Evolutionary conservation across 1,140 invertebrate genomes (phyloP).

Genomic region (Mesaphorura yosii): DNA sequence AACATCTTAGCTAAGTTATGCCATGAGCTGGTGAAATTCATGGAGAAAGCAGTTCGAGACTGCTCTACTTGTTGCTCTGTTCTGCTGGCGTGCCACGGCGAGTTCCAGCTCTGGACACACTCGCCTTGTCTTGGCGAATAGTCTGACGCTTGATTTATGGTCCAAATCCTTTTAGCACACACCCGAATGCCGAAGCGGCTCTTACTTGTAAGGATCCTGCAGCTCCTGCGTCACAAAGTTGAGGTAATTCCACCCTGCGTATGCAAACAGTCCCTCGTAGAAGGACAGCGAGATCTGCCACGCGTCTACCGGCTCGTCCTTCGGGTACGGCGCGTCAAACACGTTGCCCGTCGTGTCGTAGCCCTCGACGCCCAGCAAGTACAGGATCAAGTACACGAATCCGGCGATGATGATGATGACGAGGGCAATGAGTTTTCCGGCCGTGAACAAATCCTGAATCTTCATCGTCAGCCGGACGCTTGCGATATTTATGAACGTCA

Average conservation of each 20-base stretch:
- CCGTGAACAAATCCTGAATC: slow-evolving; percentile 80
- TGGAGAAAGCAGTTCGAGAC: too few relatives aligned
- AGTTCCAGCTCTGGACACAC: too few relatives aligned
- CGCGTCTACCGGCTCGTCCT: too few relatives aligned
- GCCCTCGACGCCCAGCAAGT: too few relatives aligned
- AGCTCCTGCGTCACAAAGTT: slow-evolving; percentile 92
- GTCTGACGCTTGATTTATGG: too few relatives aligned
- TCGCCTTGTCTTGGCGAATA: too few relatives aligned
- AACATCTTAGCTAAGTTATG: too few relatives aligned
- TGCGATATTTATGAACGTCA: slow-evolving; percentile 77
- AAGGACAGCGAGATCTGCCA: slow-evolving; percentile 78
- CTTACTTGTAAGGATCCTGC: slow-evolving; percentile 81
- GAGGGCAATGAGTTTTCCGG: slow-evolving; percentile 73
- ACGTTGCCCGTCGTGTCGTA: slow-evolving; percentile 39
- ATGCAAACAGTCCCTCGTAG: slow-evolving; percentile 92
- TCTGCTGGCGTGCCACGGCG: too few relatives aligned
- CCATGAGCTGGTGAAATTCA: too few relatives aligned
- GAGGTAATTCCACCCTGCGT: slow-evolving; percentile 66
- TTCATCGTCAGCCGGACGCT: slow-evolving; percentile 79
- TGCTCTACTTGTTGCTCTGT: too few relatives aligned
- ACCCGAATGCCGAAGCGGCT: too few relatives aligned
- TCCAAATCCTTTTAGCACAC: background rate
- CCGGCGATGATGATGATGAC: slow-evolving; percentile 70
- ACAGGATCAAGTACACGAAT: slow-evolving; percentile 52
- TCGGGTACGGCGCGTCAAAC: too few relatives aligned